These are phyloP conservation scores for Invenusta paracnida DNA, from an alignment of 2,888 invertebrate genomes.

Conservation along the genomic window DNA sequence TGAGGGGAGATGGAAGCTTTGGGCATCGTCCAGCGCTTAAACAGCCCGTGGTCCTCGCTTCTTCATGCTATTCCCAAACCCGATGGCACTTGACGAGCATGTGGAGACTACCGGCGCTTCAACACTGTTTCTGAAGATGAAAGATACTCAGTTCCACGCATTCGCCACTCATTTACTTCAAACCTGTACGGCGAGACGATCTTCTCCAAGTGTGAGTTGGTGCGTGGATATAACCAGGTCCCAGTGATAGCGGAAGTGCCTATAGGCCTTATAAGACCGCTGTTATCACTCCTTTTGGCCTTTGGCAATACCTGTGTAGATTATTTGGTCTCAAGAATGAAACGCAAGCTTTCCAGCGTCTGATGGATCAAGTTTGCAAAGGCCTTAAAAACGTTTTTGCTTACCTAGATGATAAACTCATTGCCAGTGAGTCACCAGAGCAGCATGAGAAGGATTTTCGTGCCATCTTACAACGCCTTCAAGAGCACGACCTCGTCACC, in stretches of 20 bases:
- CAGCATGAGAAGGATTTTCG: conserved; percentile 43
- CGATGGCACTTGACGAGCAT: conserved; percentile 24
- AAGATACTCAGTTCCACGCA: conserved; percentile 44
- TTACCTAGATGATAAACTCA: conserved; percentile 40
- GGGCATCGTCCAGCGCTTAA: conserved; percentile 60
- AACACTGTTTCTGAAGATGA: conserved; percentile 38
- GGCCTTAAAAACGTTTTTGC: conserved; percentile 34
- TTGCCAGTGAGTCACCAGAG: conserved; percentile 43
- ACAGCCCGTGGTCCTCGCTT: conserved; percentile 58
- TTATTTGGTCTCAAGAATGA: conserved; percentile 42
- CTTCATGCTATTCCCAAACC: conserved; percentile 54
- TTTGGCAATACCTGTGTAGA: conserved; percentile 38
- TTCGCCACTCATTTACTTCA: conserved; percentile 45
- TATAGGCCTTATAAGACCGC: conserved; percentile 45
- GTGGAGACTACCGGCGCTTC: conserved; percentile 38
- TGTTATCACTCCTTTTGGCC: conserved; percentile 43
- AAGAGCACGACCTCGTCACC: conserved; percentile 43
- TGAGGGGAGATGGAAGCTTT: conserved; percentile 51
- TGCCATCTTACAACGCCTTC: conserved; percentile 43
- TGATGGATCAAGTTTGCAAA: conserved; percentile 37
- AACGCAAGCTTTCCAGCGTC: conserved; percentile 40
- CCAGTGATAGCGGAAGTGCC: conserved; percentile 42
- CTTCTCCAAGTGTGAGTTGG: conserved; percentile 46
- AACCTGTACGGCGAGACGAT: conserved; percentile 44
- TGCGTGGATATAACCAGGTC: conserved; percentile 45